Evolutionary conservation across 23 tunicate species (phyloP), one percentile per base, ranked within the genome.

Genomic region (Oikopleura dioica): DNA sequence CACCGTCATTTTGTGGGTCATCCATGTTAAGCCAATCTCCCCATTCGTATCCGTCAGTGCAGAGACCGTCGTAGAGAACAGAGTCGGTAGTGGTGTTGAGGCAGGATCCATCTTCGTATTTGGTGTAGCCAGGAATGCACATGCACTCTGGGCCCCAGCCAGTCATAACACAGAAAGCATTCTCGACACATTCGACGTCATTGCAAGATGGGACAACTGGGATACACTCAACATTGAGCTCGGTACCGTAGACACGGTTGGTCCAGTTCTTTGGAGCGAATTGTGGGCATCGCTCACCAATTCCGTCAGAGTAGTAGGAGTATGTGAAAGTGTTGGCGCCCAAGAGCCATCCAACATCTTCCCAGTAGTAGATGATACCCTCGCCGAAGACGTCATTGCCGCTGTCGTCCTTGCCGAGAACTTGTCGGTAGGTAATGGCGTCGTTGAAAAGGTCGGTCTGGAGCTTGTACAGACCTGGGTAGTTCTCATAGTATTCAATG

Each of bases 251-350:
- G 30, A 63, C 72, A 21, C 33, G 33, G 26, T 63, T 63, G 26
- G 72, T 63, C 29, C 33, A 63, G 33, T 63, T 63, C 26, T 63
- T 24, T 16, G 72, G 72, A 24, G 72, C 72, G 26, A 63, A 63
- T 28, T 63, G 72, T 16, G 72, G 72, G 26, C 72, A 63, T 63
- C 72, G 16, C 4, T 63, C 72, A 12, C 72, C 72, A 23, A 63
- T 63, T 21, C 72, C 72, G 72, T 63, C 72, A 21, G 72, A 63
- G 33, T 16, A 63, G 72, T 63, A 63, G 5, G 72, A 63, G 33
- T 63, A 63, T 23, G 72, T 63, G 33, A 63, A 63, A 24, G 72
- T 63, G 33, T 63, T 63, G 16, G 72, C 72, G 2, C 72, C 72
- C 4, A 63, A 2, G 30, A 63, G 33, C 72, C 72, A 63, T 63